phyloP scores from a whole-genome alignment of 2,113 vertebrate species.

The Bos taurus region ARS-UCD2.0 NC_037328.1:147151001-147151500 shows the following conservation, averaged over 20 bases:
- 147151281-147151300: background rate
- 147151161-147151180: background rate
- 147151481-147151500: slow-evolving; percentile 32
- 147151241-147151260: background rate
- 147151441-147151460: background rate
- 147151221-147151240: background rate
- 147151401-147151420: background rate
- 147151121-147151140: too few species aligned
- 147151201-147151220: background rate
- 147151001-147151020: background rate
- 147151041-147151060: background rate
- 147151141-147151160: background rate
- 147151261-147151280: background rate
- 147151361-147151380: background rate
- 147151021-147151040: background rate
- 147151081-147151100: background rate
- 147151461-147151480: slow-evolving; percentile 23
- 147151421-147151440: background rate
- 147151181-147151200: background rate
- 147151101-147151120: background rate
- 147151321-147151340: accelerated
- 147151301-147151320: background rate
- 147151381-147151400: background rate
- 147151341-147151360: background rate
- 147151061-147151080: background rate